These are phyloP conservation scores for Coptodon bakossiorum DNA, from an alignment of 2,113 vertebrate species.

Conservation along the genomic window DNA sequence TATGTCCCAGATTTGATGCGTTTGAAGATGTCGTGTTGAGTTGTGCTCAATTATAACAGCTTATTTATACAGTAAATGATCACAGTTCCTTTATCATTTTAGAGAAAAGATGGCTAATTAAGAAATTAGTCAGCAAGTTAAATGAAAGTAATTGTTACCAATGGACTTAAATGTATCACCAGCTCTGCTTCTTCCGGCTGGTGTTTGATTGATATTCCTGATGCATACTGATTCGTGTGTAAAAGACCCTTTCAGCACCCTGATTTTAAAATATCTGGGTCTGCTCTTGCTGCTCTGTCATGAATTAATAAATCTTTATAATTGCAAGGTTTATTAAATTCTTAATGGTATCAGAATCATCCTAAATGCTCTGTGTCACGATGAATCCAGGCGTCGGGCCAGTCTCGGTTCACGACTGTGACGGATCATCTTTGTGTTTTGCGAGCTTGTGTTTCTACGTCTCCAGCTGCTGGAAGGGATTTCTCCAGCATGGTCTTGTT, in stretches of 20 bases:
- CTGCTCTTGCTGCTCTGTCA: background rate
- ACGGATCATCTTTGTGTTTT: background rate
- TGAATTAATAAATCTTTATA: background rate
- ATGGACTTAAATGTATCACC: accelerated
- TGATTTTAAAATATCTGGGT: background rate
- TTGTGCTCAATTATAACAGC: background rate
- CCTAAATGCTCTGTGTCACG: background rate
- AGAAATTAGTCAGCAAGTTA: background rate
- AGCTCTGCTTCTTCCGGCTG: background rate
- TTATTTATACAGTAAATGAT: background rate
- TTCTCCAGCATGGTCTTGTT: slow-evolving; percentile 35
- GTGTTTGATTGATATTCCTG: background rate
- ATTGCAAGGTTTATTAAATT: background rate
- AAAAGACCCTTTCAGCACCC: background rate
- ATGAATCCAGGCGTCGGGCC: background rate
- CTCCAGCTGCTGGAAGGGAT: slow-evolving; percentile 48
- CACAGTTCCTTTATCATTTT: background rate
- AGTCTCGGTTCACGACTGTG: background rate
- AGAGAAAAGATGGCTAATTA: background rate
- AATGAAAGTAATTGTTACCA: background rate
- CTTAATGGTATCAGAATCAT: background rate
- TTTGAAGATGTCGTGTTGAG: background rate
- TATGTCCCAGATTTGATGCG: background rate
- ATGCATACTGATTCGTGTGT: background rate
- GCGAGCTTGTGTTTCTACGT: background rate